A percentile compares a stretch with the other conserved stretches of the same genome.
These are phyloP conservation scores for Lathronympha strigana DNA, from an alignment of 2,888 invertebrate species.

Conservation along the genomic window DNA sequence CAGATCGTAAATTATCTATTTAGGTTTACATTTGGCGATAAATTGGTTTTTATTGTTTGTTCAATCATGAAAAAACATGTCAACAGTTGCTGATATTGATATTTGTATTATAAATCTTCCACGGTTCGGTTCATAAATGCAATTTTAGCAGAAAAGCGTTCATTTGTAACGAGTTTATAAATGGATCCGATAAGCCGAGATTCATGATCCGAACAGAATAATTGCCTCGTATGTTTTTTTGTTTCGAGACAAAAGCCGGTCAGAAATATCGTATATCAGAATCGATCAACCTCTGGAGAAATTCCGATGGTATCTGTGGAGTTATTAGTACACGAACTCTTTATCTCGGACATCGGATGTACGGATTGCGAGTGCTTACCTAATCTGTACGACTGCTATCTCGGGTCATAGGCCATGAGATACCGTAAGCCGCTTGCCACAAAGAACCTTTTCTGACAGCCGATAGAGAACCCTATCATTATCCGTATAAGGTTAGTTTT, in stretches of 20 bases:
- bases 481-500: slow-evolving; percentile 57
- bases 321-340: slow-evolving; percentile 60
- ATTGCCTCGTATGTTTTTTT: slow-evolving; percentile 39
- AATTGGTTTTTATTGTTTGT: slow-evolving; percentile 71
- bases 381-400: slow-evolving; percentile 71
- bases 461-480: slow-evolving; percentile 53
- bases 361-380: slow-evolving; percentile 60
- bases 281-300: slow-evolving; percentile 41
- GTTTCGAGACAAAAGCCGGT: slow-evolving; percentile 25
- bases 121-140: slow-evolving; percentile 27
- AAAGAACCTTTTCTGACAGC: slow-evolving; percentile 43
- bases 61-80: slow-evolving; percentile 62
- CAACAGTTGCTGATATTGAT: slow-evolving; percentile 56
- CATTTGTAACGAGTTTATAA: slow-evolving; percentile 33
- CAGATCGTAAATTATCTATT: slow-evolving; percentile 78
- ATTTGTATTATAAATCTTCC: slow-evolving; percentile 40
- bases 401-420: slow-evolving; percentile 72
- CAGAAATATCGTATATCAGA: slow-evolving; percentile 39
- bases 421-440: slow-evolving; percentile 64
- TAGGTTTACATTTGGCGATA: slow-evolving; percentile 73
- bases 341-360: slow-evolving; percentile 66
- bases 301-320: slow-evolving; percentile 57
- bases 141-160: slow-evolving; percentile 32
- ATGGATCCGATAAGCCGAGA: slow-evolving; percentile 37
- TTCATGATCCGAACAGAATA: slow-evolving; percentile 42